Base-by-base conservation (phyloP, 2,113 vertebrate species). In the Lota lota region DNA sequence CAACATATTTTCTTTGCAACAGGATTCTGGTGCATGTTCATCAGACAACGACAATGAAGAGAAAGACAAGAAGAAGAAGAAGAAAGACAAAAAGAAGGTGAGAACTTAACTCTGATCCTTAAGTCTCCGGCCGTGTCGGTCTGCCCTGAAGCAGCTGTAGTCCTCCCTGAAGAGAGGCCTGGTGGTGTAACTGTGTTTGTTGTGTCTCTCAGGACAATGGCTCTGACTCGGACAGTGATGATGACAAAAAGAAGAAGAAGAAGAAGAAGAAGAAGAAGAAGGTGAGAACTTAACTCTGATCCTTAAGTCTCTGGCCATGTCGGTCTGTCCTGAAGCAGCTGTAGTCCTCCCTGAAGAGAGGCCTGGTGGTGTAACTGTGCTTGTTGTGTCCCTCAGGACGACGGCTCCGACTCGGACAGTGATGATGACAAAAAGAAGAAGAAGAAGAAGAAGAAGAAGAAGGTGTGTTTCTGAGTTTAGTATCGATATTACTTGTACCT, bases 131-230 rank as follows among this genome's bases (percentile, higher is more conserved):
- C 40, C 40, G 12, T 47, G 40, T 14, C 40, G 10, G 40, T 16
- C 15, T 47, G 18, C 18, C 7, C 28, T 63, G 4, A 0, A 18
- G 3, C 16, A 15, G 18, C 28, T 20, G 6, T 3, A 17, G 17
- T 16, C 22, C 3, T 22, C 12, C 59, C 8, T 33, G 28, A 5
- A 33, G 28, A 33, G 28, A 60, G 10, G 12, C 12, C 21, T 65
- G 19, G 15, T 15, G n/a, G 36, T 65, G n/a, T 51, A 19, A 21
- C 63, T 64, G 40, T 47, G 28, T 28, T 36, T 15, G 51, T n/a
- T 57, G 22, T 40, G 1, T 3, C 24, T 66, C 21, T 22, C 53
- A 89, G 86, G 83, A 85, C 57, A 80, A 75, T 51, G 77, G 81
- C 51, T 86, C 70, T 0, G 61, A 54, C 3, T 66, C 58, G 5